Conservation (phyloP, 1,140 invertebrate genomes). For the Lasioglossum baleicum region DNA sequence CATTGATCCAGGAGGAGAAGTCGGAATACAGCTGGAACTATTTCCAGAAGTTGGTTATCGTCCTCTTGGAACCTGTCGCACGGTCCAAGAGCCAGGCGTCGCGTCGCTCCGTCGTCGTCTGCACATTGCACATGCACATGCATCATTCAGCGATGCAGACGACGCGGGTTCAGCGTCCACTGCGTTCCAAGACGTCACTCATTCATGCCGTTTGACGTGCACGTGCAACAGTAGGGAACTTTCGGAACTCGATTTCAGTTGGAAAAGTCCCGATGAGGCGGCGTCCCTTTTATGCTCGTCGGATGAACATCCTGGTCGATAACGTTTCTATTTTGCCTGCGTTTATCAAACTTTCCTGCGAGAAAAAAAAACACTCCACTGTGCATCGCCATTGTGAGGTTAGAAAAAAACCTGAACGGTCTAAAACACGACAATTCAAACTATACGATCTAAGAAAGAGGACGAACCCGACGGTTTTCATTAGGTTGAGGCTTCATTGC, state of each 20-base stretch:
- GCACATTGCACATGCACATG: background rate
- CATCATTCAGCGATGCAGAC: slow-evolving; percentile 13
- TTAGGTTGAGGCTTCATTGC: too few relatives aligned
- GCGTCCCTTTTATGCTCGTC: background rate
- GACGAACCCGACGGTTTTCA: too few relatives aligned
- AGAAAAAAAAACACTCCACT: too few relatives aligned
- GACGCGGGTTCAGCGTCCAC: background rate
- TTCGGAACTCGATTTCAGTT: background rate
- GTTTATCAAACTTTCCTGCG: background rate
- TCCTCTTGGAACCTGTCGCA: background rate
- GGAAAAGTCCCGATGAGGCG: background rate
- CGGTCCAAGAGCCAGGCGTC: background rate
- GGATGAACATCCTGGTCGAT: background rate
- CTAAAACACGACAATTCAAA: too few relatives aligned
- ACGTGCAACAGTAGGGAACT: background rate
- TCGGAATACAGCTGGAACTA: background rate
- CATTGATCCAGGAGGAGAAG: background rate
- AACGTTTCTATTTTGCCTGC: too few relatives aligned
- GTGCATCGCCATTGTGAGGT: too few relatives aligned
- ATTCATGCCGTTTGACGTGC: slow-evolving; percentile 4
- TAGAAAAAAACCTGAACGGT: too few relatives aligned
- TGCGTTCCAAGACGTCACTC: background rate
- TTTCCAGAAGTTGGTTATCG: slow-evolving; percentile 6
- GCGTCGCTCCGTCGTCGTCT: background rate
- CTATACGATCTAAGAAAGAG: too few relatives aligned